Evolutionary conservation across 1,140 invertebrate genomes (phyloP).

Genomic region (Bombus waltoni): DNA sequence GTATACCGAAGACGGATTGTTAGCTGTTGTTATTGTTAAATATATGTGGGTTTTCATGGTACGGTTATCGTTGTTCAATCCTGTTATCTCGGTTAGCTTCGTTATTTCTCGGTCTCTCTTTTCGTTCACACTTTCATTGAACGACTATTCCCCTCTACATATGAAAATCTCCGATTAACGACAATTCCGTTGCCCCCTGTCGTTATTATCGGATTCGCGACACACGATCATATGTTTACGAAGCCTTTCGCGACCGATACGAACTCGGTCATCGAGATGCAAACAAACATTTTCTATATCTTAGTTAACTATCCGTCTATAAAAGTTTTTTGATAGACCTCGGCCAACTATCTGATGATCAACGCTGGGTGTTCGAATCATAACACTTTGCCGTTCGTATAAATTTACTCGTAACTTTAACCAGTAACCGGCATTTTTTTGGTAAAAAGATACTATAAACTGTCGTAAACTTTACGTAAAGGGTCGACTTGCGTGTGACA

Average conservation of each 20-base stretch:
- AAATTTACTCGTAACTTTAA: too few species aligned
- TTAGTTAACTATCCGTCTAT: background rate
- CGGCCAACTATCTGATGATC: background rate
- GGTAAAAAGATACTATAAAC: too few species aligned
- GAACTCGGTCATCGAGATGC: background rate
- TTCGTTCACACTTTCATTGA: constrained; percentile 2
- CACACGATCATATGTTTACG: background rate
- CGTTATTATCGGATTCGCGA: constrained; percentile 3
- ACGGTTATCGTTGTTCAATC: constrained; percentile 54
- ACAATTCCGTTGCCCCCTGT: background rate
- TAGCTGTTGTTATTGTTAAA: constrained; percentile 64
- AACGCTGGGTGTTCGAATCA: background rate
- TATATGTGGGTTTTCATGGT: constrained; percentile 27
- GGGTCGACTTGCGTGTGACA: too few species aligned
- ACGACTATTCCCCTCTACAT: background rate
- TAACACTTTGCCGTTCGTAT: too few species aligned
- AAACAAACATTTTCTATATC: constrained; percentile 7
- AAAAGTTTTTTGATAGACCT: background rate
- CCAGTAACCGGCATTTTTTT: too few species aligned
- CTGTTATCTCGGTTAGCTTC: constrained; percentile 47
- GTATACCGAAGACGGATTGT: constrained; percentile 45
- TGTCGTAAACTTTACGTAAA: too few species aligned
- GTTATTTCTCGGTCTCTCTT: constrained; percentile 14
- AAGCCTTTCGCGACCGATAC: background rate
- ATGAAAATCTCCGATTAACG: background rate